Percentiles rank a stretch among this genome's conserved stretches.
These are phyloP conservation scores for Sporophila hypoxantha DNA, from an alignment of 2,113 vertebrate species.

Conservation along the genomic window DNA sequence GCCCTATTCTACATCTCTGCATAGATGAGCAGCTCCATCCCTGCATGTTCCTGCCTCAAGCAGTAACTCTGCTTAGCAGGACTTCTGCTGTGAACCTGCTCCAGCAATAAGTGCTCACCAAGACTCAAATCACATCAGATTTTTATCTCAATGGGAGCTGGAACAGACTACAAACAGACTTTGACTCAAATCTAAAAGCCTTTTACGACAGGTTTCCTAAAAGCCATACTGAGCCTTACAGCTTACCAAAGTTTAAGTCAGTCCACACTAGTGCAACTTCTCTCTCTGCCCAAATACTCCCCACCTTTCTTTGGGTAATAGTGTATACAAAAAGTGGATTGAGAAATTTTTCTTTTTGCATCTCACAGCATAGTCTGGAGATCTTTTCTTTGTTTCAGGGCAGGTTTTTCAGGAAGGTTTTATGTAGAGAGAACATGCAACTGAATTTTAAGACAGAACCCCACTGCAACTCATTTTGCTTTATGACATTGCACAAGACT, in stretches of 20 bases:
- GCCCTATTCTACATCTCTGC: neutral
- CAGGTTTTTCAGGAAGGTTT: neutral
- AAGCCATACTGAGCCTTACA: neutral
- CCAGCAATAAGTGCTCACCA: neutral
- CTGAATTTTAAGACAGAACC: neutral
- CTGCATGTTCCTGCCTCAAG: neutral
- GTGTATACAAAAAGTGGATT: neutral
- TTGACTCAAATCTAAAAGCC: neutral
- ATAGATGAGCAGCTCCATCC: neutral
- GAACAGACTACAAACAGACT: neutral
- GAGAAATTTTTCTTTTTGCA: neutral
- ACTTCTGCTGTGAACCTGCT: neutral
- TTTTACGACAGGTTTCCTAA: neutral
- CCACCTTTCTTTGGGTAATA: neutral
- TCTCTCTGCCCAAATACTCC: neutral
- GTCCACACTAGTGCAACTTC: neutral
- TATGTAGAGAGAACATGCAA: rapidly evolving
- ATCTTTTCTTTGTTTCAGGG: neutral
- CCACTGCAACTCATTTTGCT: neutral
- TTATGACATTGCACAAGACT: neutral
- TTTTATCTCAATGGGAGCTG: neutral
- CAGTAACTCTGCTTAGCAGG: neutral
- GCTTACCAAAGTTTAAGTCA: neutral
- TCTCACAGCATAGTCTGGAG: neutral
- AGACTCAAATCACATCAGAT: neutral